Conservation (phyloP, 2,113 vertebrate species). For the Gadus macrocephalus region DNA sequence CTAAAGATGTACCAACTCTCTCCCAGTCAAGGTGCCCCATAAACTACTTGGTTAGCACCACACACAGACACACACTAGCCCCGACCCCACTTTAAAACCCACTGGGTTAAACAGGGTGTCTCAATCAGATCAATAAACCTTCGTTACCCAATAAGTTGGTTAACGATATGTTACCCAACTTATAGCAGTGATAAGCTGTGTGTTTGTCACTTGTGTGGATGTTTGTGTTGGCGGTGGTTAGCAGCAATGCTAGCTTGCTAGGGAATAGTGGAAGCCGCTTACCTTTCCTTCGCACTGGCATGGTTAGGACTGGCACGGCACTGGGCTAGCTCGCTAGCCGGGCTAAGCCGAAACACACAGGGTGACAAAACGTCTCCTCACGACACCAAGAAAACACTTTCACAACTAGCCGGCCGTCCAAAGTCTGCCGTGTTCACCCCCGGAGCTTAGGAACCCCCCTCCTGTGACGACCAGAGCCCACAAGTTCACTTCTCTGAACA, state of each 20-base stretch:
- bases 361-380: background rate
- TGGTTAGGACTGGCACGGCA: slow-evolving; percentile 53
- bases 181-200: background rate
- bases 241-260: slow-evolving; percentile 46
- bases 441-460: slow-evolving; percentile 13
- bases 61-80: slow-evolving; percentile 35
- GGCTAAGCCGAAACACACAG: slow-evolving; percentile 9
- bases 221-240: slow-evolving; percentile 21
- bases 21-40: slow-evolving; percentile 35
- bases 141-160: background rate
- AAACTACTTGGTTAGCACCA: slow-evolving; percentile 53
- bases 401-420: background rate
- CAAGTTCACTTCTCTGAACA: slow-evolving; percentile 33
- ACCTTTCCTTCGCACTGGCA: slow-evolving; percentile 93
- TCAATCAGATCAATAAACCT: no score
- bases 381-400: background rate
- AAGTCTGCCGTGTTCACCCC: slow-evolving; percentile 9
- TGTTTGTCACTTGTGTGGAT: slow-evolving; percentile 11
- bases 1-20: no score
- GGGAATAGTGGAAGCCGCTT: slow-evolving; percentile 54
- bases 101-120: background rate
- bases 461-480: slow-evolving; percentile 24
- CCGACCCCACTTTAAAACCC: slow-evolving; percentile 1
- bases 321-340: slow-evolving; percentile 30
- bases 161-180: background rate